Evolutionary conservation across 2,113 vertebrate species (phyloP).

Genomic region (Lutjanus erythropterus): DNA sequence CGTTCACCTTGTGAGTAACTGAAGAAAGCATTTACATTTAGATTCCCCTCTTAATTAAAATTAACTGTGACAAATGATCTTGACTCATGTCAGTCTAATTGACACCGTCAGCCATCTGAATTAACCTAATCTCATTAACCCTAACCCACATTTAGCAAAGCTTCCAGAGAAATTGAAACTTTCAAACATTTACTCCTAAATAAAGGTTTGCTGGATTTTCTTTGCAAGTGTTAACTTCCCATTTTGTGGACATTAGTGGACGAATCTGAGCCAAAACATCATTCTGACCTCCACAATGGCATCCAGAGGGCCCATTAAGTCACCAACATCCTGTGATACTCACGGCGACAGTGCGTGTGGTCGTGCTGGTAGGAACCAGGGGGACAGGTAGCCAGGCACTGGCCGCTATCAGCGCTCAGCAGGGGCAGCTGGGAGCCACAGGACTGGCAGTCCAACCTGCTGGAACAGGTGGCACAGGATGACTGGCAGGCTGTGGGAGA

Average conservation of each 20-base stretch:
- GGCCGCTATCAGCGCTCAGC: slow-evolving; percentile 55
- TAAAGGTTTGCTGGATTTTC: background rate
- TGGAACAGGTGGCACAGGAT: slow-evolving; percentile 68
- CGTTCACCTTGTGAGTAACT: background rate
- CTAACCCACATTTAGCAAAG: background rate
- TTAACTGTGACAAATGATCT: background rate
- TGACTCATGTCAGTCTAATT: background rate
- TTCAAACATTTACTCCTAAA: too few species aligned
- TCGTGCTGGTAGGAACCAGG: slow-evolving; percentile 66
- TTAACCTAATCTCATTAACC: background rate
- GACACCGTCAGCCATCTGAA: background rate
- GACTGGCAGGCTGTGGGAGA: slow-evolving; percentile 63
- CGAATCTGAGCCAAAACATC: background rate
- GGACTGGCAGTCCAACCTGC: slow-evolving; percentile 60
- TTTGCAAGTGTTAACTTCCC: background rate
- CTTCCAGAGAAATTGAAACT: background rate
- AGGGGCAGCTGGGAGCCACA: slow-evolving; percentile 61
- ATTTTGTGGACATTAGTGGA: background rate
- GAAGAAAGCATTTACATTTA: background rate
- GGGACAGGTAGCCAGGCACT: slow-evolving; percentile 70
- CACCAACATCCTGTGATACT: slow-evolving; percentile 35
- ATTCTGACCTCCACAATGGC: background rate
- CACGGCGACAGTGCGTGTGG: slow-evolving; percentile 62
- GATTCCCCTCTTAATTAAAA: background rate
- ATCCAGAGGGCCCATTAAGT: background rate